These are phyloP conservation scores for Neoseiulus cucumeris DNA, from an alignment of 1,140 invertebrate genomes.

Conservation along the genomic window DNA sequence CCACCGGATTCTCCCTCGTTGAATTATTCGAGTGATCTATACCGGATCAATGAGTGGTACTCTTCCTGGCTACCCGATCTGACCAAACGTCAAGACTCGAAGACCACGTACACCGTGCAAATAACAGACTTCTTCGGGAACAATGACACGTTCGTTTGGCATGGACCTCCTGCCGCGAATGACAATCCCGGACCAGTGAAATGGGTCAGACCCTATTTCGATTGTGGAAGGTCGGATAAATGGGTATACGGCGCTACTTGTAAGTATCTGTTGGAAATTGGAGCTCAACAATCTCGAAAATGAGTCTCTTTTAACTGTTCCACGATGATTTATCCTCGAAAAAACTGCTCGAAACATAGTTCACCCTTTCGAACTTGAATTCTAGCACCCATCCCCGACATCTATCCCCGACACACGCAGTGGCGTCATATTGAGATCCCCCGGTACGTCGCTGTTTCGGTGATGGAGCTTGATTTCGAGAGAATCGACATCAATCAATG, in stretches of 20 bases:
- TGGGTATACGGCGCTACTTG: constrained; percentile 74
- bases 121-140: constrained; percentile 87
- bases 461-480: constrained; percentile 91
- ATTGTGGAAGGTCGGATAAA: constrained; percentile 81
- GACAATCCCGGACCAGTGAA: constrained; percentile 71
- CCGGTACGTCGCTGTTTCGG: constrained; percentile 74
- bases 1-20: constrained; percentile 44
- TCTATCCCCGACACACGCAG: constrained; percentile 78
- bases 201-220: constrained; percentile 85
- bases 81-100: constrained; percentile 57
- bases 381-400: constrained; percentile 69
- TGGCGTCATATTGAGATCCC: constrained; percentile 89
- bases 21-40: constrained; percentile 76
- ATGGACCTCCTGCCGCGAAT: constrained; percentile 69
- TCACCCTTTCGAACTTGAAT: not conserved
- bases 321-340: too few species aligned
- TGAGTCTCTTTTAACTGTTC: too few species aligned
- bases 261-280: not conserved
- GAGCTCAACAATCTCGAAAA: too few species aligned
- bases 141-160: constrained; percentile 83
- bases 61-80: constrained; percentile 62
- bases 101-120: constrained; percentile 52
- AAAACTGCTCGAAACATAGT: too few species aligned
- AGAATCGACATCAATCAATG: constrained; percentile 96
- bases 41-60: constrained; percentile 81